Base-by-base conservation (phyloP, 2,797 vertebrate genomes). In the Morus bassanus region DNA sequence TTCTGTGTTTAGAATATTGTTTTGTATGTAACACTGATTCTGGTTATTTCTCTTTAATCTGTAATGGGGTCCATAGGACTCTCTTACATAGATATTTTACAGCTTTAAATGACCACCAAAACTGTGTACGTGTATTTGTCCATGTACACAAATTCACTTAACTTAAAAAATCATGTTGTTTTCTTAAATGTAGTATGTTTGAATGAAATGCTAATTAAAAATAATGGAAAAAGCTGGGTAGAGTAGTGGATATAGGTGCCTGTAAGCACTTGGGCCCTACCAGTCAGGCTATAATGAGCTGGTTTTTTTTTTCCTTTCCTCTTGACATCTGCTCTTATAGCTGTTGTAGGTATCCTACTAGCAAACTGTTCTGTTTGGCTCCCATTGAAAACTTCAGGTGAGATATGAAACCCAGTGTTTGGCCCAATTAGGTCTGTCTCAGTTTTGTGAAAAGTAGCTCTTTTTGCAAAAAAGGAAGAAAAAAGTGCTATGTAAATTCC, bases 81-180 rank as follows among this genome's bases (percentile, higher is more conserved):
- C 35, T 43, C 45, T 57, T 72, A 57, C 11, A 1, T 86, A 76
- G 9, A n/a, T 35, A 73, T 79, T 93, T 94, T 92, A 78, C 69
- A 96, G 95, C 96, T 96, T 96, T 97, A 97, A 97, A 88, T 86
- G 74, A 92, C 94, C 92, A 95, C 95, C 93, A 96, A 97, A 97
- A 95, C 57, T 76, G 48, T 92, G 89, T 85, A 72, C 50, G 11
- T 91, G 56, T 64, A 46, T 83, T 64, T 73, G 48, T 70, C 53
- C n/a, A 51, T 68, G 69, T 81, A 73, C 27, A 67, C 35, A 65
- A 81, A 27, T 73, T 91, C 30, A 77, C 53, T 94, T 92, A 37
- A 82, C 31, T 63, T 73, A 54, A 80, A 46, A 89, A 67, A 63
- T 45, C 28, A 53, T 77, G 25, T 79, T 82, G 39, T 93, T 27